Percentiles rank a stretch among this genome's conserved stretches.
These are phyloP conservation scores for Antigone vipio DNA, from an alignment of 2,113 vertebrate genomes.

Conservation along the genomic window DNA sequence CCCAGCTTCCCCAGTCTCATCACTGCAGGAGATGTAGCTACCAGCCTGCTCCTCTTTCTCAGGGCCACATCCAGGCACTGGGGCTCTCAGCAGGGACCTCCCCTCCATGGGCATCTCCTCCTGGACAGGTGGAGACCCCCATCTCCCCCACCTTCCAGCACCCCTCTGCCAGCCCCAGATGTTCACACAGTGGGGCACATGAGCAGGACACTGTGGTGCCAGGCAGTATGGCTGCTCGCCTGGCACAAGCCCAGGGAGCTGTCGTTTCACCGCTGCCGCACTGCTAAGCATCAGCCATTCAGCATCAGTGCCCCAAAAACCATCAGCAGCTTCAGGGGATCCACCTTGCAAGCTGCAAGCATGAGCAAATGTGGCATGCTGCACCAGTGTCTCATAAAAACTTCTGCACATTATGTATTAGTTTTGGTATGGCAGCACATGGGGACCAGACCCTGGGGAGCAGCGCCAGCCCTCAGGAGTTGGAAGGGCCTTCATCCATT, in stretches of 20 bases:
- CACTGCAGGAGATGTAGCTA: neutral
- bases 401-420: neutral
- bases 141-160: neutral
- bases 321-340: neutral
- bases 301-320: neutral
- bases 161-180: neutral
- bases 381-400: neutral
- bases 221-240: neutral
- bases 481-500: neutral
- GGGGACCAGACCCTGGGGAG: neutral
- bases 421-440: accelerated
- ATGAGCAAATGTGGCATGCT: accelerated
- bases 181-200: accelerated
- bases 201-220: accelerated
- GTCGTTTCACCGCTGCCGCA: accelerated
- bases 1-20: neutral
- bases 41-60: neutral
- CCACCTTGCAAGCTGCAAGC: neutral
- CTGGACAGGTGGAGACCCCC: accelerated
- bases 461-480: neutral
- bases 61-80: neutral
- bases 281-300: neutral
- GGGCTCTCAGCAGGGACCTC: neutral
- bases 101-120: neutral
- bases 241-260: slow-evolving; percentile 46